A percentile compares a stretch with the other conserved stretches of the same genome.
phyloP scores from a whole-genome alignment of 2,113 vertebrate genomes.

The Blennius ocellaris region DNA sequence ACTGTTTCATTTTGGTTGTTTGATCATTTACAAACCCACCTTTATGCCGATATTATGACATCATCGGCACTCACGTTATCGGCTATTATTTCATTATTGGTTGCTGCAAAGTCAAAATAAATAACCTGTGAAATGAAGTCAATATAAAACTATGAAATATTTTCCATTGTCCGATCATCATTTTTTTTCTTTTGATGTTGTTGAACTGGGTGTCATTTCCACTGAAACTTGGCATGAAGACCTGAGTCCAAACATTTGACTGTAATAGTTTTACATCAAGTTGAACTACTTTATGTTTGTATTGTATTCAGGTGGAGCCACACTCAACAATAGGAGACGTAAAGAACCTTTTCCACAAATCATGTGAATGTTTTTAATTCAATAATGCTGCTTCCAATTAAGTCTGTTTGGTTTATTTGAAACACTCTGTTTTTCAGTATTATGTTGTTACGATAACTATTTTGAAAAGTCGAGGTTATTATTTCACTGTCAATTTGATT shows the following conservation, averaged over 20 bases:
- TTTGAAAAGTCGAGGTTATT: background rate
- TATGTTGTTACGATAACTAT: background rate
- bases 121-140: too few relatives aligned
- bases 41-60: too few relatives aligned
- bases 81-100: too few relatives aligned
- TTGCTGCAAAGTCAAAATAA: too few relatives aligned
- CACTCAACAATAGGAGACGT: constrained; percentile 85
- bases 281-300: background rate
- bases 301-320: constrained; percentile 82
- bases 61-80: too few relatives aligned
- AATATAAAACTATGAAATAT: too few relatives aligned
- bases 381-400: background rate
- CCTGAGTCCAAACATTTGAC: background rate
- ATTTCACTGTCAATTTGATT: background rate
- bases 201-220: background rate
- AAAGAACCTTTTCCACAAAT: constrained; percentile 87
- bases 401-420: background rate
- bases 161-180: too few relatives aligned
- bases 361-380: constrained; percentile 75
- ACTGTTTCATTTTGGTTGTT: too few relatives aligned
- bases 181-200: too few relatives aligned
- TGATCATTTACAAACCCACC: too few relatives aligned
- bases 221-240: background rate
- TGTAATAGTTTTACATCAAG: background rate
- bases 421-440: background rate